phyloP scores from a whole-genome alignment of 2,113 vertebrate genomes.

The Syrrhaptes paradoxus region DNA sequence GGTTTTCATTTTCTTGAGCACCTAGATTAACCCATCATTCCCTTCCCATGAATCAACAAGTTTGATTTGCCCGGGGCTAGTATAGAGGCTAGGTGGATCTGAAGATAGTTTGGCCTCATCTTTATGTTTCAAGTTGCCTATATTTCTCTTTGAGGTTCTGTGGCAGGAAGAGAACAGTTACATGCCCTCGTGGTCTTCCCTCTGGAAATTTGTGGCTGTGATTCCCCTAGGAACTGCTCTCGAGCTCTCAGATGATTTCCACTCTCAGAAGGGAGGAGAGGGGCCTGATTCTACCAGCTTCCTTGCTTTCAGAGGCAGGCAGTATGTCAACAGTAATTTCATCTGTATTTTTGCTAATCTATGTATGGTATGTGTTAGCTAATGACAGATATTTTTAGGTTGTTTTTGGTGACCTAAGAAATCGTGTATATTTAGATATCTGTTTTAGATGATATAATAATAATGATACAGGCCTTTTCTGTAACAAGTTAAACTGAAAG shows the following conservation, averaged over 20 bases:
- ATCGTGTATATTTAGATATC: background rate
- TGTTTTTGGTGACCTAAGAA: slow-evolving; percentile 28
- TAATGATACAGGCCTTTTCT: background rate
- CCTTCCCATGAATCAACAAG: background rate
- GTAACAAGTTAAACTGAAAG: background rate
- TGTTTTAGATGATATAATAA: slow-evolving; percentile 42
- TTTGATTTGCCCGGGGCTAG: background rate
- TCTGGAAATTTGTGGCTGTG: background rate
- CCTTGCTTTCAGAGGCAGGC: background rate
- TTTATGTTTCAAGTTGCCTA: background rate
- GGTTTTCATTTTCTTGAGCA: background rate
- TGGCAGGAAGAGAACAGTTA: background rate
- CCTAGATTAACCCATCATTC: background rate
- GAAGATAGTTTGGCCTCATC: background rate
- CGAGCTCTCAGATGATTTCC: background rate
- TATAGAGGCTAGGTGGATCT: background rate
- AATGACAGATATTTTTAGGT: slow-evolving; percentile 33
- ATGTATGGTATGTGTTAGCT: background rate
- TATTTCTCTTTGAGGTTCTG: background rate
- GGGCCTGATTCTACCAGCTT: background rate
- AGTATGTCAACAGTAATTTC: background rate
- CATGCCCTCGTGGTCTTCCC: background rate
- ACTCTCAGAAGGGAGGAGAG: background rate
- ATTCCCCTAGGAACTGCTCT: background rate
- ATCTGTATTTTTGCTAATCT: slow-evolving; percentile 25